Percentiles rank a stretch among this genome's conserved stretches.
Conservation (phyloP, 2,113 vertebrate species). For the Stercorarius parasiticus region DNA sequence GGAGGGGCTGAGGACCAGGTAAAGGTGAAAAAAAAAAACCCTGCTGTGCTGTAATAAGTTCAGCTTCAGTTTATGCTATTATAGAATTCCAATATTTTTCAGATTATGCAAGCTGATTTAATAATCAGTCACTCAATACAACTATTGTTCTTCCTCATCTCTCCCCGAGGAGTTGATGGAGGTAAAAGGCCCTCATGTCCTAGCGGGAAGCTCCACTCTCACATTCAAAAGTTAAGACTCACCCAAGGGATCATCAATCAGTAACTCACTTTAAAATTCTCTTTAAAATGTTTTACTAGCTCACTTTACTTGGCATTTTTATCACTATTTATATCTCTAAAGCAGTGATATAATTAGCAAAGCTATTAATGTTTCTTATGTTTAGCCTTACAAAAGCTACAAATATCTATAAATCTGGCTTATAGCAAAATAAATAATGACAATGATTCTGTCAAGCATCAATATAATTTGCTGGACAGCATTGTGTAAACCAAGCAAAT, state of each 20-base stretch:
- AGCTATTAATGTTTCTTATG: constrained; percentile 76
- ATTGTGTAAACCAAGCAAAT: constrained; percentile 61
- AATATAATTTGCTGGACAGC: constrained; percentile 60
- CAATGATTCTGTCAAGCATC: constrained; percentile 70
- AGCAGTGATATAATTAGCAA: constrained; percentile 78
- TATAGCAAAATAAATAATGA: constrained; percentile 74
- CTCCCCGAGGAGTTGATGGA: neutral
- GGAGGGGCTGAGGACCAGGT: neutral
- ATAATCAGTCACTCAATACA: neutral
- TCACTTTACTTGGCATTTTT: constrained; percentile 75
- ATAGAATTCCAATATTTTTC: constrained; percentile 32
- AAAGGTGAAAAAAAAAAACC: neutral
- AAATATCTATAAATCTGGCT: constrained; percentile 73
- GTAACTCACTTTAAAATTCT: constrained; percentile 72
- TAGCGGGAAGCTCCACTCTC: neutral
- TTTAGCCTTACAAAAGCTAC: constrained; percentile 68
- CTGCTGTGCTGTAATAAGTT: neutral
- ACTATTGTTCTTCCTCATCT: neutral
- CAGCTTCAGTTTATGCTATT: neutral
- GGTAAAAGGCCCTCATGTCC: neutral
- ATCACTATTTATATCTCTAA: constrained; percentile 72
- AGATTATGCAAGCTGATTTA: constrained; percentile 32
- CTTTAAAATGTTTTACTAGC: constrained; percentile 74
- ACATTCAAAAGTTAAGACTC: constrained; percentile 37
- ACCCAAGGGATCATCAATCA: constrained; percentile 67